Base-by-base conservation (phyloP, 2,888 invertebrate genomes). In the Eulithis prunata region DNA sequence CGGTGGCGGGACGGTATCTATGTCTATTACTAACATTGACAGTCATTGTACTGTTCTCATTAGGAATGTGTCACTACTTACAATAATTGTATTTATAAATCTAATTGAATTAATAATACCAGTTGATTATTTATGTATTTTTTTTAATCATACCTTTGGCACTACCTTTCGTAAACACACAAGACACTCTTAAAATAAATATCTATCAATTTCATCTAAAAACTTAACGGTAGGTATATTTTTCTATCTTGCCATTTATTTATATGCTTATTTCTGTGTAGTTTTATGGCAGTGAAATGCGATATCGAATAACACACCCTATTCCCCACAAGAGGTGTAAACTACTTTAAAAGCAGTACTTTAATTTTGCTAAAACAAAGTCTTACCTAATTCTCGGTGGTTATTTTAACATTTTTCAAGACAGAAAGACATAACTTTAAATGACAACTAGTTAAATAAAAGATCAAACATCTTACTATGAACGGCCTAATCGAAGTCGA, bases 11-110 rank as follows among this genome's bases (percentile, higher is more conserved):
- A 4, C 94, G 95, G 73, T 95, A 95, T 78, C 84, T 97, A 4
- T 96, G 95, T 76, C 90, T 96, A 46, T 81, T 94, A 13, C 86
- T 96, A 28, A 95, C 96, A 3, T 71, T 95, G 43, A 85, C 94
- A 0, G 87, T 94, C 55, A 91, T 96, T 59, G 81, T 93, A 21
- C 87, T 96, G 45, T 93, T 97, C 60, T 95, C 95, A 0, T 87
- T 96, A 73, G 97, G 96, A 69, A 97, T 96, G 94, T 96, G 95
- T 75, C 95, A 95, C 75, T 94, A 93, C 82, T 91, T 95, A 75
- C 90, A 93, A 84, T 90, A 76, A 82, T 76, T 75, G 64, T 70
- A 58, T 64, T 64, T 70, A 38, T 75, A 72, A 72, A 67, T 49
- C 47, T 53, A 65, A 65, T 49, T 59, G 46, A 59, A 68, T 60